phyloP scores from a whole-genome alignment of 2,888 invertebrate species.

The Linnaemya vulpina region DNA sequence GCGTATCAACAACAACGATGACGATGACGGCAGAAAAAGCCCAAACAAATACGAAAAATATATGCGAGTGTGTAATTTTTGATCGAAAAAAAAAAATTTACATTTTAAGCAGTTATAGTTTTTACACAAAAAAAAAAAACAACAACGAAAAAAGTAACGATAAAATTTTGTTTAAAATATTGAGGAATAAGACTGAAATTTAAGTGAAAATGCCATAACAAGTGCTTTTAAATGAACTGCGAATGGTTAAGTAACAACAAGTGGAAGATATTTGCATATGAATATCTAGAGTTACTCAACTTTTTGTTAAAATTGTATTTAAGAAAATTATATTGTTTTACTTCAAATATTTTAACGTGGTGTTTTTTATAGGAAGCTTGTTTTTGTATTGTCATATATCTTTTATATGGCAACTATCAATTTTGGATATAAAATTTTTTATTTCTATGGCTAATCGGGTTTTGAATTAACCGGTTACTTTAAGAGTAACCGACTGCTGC shows the following conservation, averaged over 20 bases:
- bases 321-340: background rate
- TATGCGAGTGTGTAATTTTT: background rate
- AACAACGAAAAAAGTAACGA: too few species aligned
- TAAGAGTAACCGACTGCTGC: too few species aligned
- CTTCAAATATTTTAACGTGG: too few species aligned
- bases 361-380: too few species aligned
- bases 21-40: conserved; percentile 33
- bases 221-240: conserved; percentile 17
- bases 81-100: conserved; percentile 52
- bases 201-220: conserved; percentile 44
- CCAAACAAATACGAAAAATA: conserved; percentile 39
- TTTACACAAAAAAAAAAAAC: too few species aligned
- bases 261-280: background rate
- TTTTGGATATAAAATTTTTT: too few species aligned
- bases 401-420: too few species aligned
- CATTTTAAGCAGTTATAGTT: conserved; percentile 61
- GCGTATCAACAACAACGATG: conserved; percentile 50
- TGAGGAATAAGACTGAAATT: conserved; percentile 52
- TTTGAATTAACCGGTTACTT: too few species aligned
- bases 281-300: conserved; percentile 50
- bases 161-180: conserved; percentile 33
- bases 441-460: too few species aligned
- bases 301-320: background rate
- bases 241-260: conserved; percentile 43
- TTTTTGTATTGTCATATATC: too few species aligned